Conservation (phyloP, 2,888 invertebrate species). For the Amaurobius ferox region DNA sequence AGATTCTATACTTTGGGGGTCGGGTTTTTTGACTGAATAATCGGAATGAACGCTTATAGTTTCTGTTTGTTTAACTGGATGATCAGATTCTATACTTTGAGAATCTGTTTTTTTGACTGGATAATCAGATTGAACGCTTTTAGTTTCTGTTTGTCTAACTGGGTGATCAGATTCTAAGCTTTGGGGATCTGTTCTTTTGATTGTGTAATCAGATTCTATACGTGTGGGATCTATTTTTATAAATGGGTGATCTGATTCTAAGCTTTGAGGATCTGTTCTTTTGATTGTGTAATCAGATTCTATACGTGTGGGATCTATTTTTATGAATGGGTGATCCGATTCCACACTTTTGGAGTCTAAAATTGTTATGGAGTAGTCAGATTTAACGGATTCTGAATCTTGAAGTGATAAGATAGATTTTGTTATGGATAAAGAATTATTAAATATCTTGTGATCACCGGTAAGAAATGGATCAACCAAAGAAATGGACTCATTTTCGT, state of each 20-base stretch:
- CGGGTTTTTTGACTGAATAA: not conserved
- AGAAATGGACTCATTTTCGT: too few relatives aligned
- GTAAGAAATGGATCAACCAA: too few relatives aligned
- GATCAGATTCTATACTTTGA: constrained; percentile 22
- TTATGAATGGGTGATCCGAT: not conserved
- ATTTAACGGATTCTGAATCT: too few relatives aligned
- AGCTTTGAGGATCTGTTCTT: not conserved
- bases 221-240: not conserved
- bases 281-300: not conserved
- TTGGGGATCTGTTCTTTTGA: not conserved
- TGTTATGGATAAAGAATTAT: too few relatives aligned
- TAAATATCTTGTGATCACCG: too few relatives aligned
- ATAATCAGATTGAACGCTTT: constrained; percentile 18
- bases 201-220: constrained; percentile 13
- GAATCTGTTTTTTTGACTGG: not conserved
- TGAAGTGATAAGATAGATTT: too few relatives aligned
- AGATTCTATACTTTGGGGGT: constrained; percentile 15
- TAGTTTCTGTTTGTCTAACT: not conserved
- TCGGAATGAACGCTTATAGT: constrained; percentile 16
- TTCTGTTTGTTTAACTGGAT: not conserved
- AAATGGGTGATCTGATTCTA: constrained; percentile 15
- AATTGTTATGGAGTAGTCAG: too few relatives aligned
- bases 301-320: too few relatives aligned
- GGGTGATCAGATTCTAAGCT: not conserved
- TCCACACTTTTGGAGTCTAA: too few relatives aligned